Percentiles rank a stretch among this genome's conserved stretches.
Evolutionary conservation across 30 jellyfish, hydroid and myxozoan genomes (phyloP).

Genomic region (Aurelia aurita): DNA sequence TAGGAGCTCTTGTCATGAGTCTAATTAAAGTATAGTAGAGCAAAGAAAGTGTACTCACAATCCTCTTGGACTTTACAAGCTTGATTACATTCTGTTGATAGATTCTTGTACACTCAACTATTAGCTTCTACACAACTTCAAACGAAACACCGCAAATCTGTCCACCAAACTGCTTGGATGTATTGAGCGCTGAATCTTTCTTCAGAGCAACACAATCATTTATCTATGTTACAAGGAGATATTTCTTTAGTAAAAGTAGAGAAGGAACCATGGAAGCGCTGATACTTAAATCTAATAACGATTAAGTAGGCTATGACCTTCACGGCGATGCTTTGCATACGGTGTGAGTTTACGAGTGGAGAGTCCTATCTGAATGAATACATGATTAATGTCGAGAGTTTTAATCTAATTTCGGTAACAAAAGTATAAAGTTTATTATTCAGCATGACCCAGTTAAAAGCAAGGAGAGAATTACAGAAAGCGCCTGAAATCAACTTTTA

Average conservation of each 20-base stretch:
- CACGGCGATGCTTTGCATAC: conserved; percentile 21
- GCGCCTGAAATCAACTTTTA: conserved; percentile 51
- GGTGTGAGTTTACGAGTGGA: conserved; percentile 1
- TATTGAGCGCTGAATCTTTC: not conserved
- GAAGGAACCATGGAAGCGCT: conserved; percentile 33
- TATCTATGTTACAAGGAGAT: not conserved
- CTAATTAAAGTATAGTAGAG: too few relatives aligned
- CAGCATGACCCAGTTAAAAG: conserved; percentile 50
- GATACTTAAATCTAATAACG: conserved; percentile 46
- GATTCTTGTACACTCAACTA: too few relatives aligned
- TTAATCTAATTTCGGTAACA: conserved; percentile 57
- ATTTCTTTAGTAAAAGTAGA: conserved; percentile 15
- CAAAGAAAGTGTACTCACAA: too few relatives aligned
- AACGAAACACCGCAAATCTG: too few relatives aligned
- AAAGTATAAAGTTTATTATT: not conserved
- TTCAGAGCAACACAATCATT: conserved; percentile 3
- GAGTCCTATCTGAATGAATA: conserved; percentile 42
- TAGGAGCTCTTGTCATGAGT: too few relatives aligned
- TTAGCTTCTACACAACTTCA: too few relatives aligned
- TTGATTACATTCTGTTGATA: too few relatives aligned
- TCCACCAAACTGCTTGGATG: too few relatives aligned
- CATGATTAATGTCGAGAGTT: conserved; percentile 28
- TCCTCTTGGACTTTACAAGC: too few relatives aligned
- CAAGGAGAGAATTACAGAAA: conserved; percentile 49
- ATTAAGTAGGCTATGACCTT: conserved; percentile 36